Base-by-base conservation (phyloP, 2,113 vertebrate species). In the Poecilia latipinna region DNA sequence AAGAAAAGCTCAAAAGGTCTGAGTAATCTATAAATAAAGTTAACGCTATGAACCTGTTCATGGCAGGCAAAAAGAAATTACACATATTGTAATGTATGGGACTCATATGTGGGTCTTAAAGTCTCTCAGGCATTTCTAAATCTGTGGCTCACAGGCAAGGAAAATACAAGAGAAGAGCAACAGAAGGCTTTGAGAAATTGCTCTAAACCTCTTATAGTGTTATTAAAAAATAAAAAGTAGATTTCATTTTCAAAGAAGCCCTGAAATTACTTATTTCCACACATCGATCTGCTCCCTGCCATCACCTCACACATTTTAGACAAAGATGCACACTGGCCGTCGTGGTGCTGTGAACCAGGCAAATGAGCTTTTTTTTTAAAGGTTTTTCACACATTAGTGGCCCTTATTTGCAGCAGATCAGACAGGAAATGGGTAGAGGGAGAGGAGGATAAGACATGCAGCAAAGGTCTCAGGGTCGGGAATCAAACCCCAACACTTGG, bases 41-140 rank as follows among this genome's bases (percentile, higher is more conserved):
- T 42, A 63, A 78, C 70, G 19, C 77, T 60, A 15, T 74, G 10
- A 54, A 33, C 63, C 65, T 86, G 67, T 74, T 68, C 72, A 72
- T 65, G 39, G 42, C 61, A 68, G 76, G 48, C 70, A 70, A 78
- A 85, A 79, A 60, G 57, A 70, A 57, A 83, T 77, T 62, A 75
- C 61, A 61, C 61, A 54, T 81, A 79, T 72, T 68, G 68, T 64
- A 84, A 75, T 83, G 33, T 29, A 74, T 82, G 37, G 33, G 35
- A 66, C 71, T 78, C 80, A 74, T 54, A 79, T 60, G 31, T 77
- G 69, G 63, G 51, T 70, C 65, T 79, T 42, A 62, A 15, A 69
- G 48, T 69, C 68, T 82, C 39, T 75, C 51, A 66, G 67, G 76
- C 60, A 66, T 65, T 67, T 78, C 57, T 37, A 85, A 24, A 44